Evolutionary conservation across 1,140 invertebrate genomes (phyloP), one percentile per base, ranked within the genome.

Genomic region (Asobara japonica): DNA sequence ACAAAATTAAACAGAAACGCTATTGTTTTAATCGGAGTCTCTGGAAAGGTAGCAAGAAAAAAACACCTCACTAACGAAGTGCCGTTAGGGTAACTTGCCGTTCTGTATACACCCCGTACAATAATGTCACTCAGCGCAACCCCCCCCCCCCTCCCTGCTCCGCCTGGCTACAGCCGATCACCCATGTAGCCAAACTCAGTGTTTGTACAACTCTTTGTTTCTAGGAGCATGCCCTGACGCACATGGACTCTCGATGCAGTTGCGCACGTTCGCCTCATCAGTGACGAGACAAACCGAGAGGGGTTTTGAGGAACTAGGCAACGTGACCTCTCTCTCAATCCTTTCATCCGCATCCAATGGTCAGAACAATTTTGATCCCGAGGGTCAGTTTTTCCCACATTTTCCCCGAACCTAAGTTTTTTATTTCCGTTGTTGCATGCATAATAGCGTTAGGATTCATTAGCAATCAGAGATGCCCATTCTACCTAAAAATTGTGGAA

Each of bases 371-470:
- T 33, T 27, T 33, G 38, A 71, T 64, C 36, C 62, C 62, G 20
- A 11, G 61, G 30, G 30, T 48, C 60, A 60, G 31, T 51, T 16
- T 56, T 62, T 65, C 31, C 61, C 7, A n/a, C 67, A 41, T 36
- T 38, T 73, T 68, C 16, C 45, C n/a, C 73, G 64, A 79, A 82
- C 75, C 79, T 86, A 85, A 86, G 80, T 82, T 83, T 81, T 76
- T 73, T 70, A 75, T 77, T 82, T 79, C 76, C 74, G 79, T 83
- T 86, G 83, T 86, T 84, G 83, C 80, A 85, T 86, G 81, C 82
- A 84, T 87, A 87, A 87, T 83, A 87, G 81, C 74, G 81, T 87
- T 87, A 87, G 86, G 83, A 85, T 87, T 87, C 86, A 87, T 87
- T 87, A 87, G 86, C 86, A 87, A 87, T 87, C 86, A 87, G 84